phyloP scores from a whole-genome alignment of 2,888 invertebrate species.

The Sesia apiformis region DNA sequence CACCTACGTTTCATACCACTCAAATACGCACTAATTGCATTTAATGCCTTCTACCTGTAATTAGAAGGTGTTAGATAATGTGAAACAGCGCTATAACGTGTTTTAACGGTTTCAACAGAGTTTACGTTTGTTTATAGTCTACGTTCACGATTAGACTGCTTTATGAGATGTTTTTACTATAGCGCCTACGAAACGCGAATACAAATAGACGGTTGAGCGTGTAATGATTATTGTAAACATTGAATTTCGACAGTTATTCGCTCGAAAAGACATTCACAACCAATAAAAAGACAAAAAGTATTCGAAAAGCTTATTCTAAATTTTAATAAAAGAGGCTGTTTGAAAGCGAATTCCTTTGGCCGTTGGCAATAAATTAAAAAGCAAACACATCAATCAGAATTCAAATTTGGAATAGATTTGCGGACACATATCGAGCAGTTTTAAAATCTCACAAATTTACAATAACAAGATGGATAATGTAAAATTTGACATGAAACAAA shows the following conservation, averaged over 20 bases:
- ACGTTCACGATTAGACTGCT: slow-evolving; percentile 46
- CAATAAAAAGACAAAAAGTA: too few species aligned
- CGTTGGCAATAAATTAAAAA: too few species aligned
- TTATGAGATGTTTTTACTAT: slow-evolving; percentile 49
- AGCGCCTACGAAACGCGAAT: slow-evolving; percentile 44
- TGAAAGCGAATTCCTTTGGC: too few species aligned
- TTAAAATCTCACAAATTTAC: too few species aligned
- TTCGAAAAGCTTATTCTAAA: too few species aligned
- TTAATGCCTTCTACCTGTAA: slow-evolving; percentile 68
- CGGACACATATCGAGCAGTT: too few species aligned
- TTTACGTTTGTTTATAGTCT: slow-evolving; percentile 36
- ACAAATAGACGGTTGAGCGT: slow-evolving; percentile 42
- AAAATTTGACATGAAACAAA: too few species aligned
- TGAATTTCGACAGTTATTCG: neutral
- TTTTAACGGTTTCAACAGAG: slow-evolving; percentile 19
- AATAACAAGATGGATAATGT: too few species aligned
- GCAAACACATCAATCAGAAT: too few species aligned
- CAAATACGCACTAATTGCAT: slow-evolving; percentile 66
- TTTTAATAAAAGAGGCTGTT: too few species aligned
- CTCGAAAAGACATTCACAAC: too few species aligned
- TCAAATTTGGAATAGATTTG: too few species aligned
- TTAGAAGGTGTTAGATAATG: slow-evolving; percentile 67
- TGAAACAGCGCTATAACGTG: slow-evolving; percentile 53
- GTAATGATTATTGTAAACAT: slow-evolving; percentile 53
- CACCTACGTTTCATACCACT: slow-evolving; percentile 43